These are phyloP conservation scores for Formicarius rufipectus DNA, from an alignment of 2,113 vertebrate genomes.

Conservation along the genomic window DNA sequence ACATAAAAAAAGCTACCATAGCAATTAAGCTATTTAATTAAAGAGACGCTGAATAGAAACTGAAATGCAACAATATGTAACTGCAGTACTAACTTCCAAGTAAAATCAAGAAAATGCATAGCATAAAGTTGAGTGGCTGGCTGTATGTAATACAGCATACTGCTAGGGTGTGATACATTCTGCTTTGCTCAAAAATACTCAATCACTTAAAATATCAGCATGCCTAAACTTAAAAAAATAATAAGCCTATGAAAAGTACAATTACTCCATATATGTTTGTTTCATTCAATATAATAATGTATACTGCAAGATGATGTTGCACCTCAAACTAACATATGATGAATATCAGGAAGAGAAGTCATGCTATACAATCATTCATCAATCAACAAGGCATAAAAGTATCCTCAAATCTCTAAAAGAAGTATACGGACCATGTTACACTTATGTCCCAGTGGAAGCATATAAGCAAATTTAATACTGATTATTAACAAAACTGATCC, in stretches of 20 bases:
- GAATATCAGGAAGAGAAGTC: not conserved
- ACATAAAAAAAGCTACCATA: not conserved
- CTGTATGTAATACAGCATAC: not conserved
- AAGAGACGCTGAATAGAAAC: not conserved
- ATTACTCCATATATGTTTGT: not conserved
- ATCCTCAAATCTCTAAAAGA: slow-evolving; percentile 4
- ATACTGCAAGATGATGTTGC: not conserved
- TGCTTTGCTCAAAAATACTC: not conserved
- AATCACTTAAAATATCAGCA: not conserved
- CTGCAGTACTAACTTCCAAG: not conserved
- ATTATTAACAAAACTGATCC: slow-evolving; percentile 16
- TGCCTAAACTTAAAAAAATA: not conserved
- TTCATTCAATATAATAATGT: not conserved
- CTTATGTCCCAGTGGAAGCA: not conserved
- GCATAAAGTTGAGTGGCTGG: not conserved
- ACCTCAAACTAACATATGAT: not conserved
- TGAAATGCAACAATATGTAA: not conserved
- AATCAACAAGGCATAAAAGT: slow-evolving; percentile 2
- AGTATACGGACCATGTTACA: not conserved
- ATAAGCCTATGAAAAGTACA: not conserved
- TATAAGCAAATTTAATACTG: slow-evolving; percentile 13
- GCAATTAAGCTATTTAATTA: not conserved
- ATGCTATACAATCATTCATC: not conserved
- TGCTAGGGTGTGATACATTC: accelerated
- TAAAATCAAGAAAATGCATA: not conserved